Evolutionary conservation across 2,888 invertebrate species (phyloP).

Genomic region (Hydrotaea diabolus): DNA sequence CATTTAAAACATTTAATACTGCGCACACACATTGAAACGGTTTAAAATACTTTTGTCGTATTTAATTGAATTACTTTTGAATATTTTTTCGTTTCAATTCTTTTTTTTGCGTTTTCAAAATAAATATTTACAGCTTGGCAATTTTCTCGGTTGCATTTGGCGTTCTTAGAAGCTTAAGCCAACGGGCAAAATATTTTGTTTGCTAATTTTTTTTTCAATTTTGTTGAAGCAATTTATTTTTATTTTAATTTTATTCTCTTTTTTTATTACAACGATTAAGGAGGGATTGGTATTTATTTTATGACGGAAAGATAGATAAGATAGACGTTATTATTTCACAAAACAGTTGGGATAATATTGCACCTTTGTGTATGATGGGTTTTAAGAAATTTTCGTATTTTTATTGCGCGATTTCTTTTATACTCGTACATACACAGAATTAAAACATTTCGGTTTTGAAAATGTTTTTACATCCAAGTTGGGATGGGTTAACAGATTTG

Average conservation of each 20-base stretch:
- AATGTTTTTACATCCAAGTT: constrained; percentile 28
- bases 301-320: not conserved
- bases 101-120: too few relatives aligned
- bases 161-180: not conserved
- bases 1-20: constrained; percentile 14
- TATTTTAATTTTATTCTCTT: constrained; percentile 6
- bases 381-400: constrained; percentile 24
- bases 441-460: constrained; percentile 13
- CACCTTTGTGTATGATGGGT: constrained; percentile 38
- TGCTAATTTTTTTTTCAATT: not conserved
- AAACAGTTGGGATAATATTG: constrained; percentile 38
- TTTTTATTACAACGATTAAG: not conserved
- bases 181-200: not conserved
- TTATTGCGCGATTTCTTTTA: too few relatives aligned
- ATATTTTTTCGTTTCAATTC: constrained; percentile 14
- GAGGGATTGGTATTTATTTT: constrained; percentile 20
- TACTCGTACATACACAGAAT: too few relatives aligned
- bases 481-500: constrained; percentile 13
- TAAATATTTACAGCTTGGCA: constrained; percentile 16
- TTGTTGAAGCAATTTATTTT: not conserved
- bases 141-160: not conserved
- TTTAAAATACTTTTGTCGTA: not conserved
- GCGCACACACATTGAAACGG: not conserved
- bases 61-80: constrained; percentile 7
- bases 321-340: constrained; percentile 23